Conservation (phyloP, 2,888 invertebrate genomes). For the Parelbella ahira region DNA sequence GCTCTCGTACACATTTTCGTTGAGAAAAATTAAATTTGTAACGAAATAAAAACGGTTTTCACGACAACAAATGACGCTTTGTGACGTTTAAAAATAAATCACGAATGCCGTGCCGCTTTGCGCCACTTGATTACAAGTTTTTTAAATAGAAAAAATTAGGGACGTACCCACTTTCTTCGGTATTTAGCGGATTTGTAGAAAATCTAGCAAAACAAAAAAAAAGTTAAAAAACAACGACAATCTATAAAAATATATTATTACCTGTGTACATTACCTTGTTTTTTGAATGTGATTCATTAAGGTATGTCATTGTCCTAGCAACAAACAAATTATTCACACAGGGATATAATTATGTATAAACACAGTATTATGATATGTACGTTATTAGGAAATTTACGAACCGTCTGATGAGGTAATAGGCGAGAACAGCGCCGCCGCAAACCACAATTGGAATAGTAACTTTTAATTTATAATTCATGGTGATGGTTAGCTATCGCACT, state of each 20-base stretch:
- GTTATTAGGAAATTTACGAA: slow-evolving; percentile 52
- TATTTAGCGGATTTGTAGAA: slow-evolving; percentile 40
- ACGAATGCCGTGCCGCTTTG: slow-evolving; percentile 13
- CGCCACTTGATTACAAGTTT: slow-evolving; percentile 14
- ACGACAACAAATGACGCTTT: slow-evolving; percentile 15
- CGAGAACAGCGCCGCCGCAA: slow-evolving; percentile 76
- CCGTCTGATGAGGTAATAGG: slow-evolving; percentile 78
- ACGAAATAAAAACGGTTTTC: slow-evolving; percentile 28
- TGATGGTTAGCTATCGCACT: slow-evolving; percentile 43
- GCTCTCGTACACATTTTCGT: slow-evolving; percentile 63
- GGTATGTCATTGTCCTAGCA: neutral
- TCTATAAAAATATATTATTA: too few species aligned
- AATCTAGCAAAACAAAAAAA: slow-evolving; percentile 20
- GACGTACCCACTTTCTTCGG: slow-evolving; percentile 48
- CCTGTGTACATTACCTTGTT: too few species aligned
- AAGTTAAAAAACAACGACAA: too few species aligned
- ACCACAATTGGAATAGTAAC: slow-evolving; percentile 73
- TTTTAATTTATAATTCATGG: slow-evolving; percentile 76
- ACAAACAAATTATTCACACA: slow-evolving; percentile 6
- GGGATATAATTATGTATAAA: slow-evolving; percentile 3
- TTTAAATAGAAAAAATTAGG: slow-evolving; percentile 42
- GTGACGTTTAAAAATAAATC: slow-evolving; percentile 30
- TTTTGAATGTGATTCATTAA: too few species aligned
- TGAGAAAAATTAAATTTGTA: slow-evolving; percentile 24
- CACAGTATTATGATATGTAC: too few species aligned